Conservation (phyloP, 2,113 vertebrate genomes). For the Macaca nemestrina region DNA sequence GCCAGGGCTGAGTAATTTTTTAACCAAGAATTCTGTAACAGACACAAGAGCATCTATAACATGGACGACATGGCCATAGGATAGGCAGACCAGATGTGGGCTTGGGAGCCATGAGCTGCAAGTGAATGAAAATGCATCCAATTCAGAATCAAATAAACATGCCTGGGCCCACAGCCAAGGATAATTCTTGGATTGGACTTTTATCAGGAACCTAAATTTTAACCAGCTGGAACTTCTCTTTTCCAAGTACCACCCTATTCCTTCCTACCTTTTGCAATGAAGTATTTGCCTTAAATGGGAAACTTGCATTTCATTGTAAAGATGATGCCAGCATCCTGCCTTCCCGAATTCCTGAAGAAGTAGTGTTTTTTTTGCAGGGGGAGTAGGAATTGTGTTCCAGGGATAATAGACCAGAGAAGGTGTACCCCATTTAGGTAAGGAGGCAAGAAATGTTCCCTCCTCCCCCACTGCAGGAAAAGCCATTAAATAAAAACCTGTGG, state of each 20-base stretch:
- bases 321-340: conserved; percentile 58
- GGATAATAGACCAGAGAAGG: not conserved
- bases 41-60: conserved; percentile 8
- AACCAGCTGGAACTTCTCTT: conserved; percentile 75
- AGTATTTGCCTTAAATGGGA: conserved; percentile 78
- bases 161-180: conserved; percentile 69
- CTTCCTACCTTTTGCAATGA: conserved; percentile 72
- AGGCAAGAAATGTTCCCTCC: conserved; percentile 18
- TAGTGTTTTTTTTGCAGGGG: not conserved
- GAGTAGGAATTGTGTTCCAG: not conserved
- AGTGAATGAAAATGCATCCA: conserved; percentile 79
- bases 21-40: conserved; percentile 37
- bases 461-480: not conserved
- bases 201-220: conserved; percentile 77
- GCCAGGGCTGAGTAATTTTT: conserved; percentile 27
- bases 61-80: not conserved
- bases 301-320: conserved; percentile 66
- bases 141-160: conserved; percentile 73
- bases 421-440: not conserved
- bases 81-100: conserved; percentile 55
- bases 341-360: conserved; percentile 46
- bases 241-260: conserved; percentile 71
- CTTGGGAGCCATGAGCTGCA: conserved; percentile 47
- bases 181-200: conserved; percentile 72
- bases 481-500: conserved; percentile 11